These are phyloP conservation scores for Cyprinodon diabolis DNA, from an alignment of 2,797 vertebrate genomes.

Conservation along the genomic window DNA sequence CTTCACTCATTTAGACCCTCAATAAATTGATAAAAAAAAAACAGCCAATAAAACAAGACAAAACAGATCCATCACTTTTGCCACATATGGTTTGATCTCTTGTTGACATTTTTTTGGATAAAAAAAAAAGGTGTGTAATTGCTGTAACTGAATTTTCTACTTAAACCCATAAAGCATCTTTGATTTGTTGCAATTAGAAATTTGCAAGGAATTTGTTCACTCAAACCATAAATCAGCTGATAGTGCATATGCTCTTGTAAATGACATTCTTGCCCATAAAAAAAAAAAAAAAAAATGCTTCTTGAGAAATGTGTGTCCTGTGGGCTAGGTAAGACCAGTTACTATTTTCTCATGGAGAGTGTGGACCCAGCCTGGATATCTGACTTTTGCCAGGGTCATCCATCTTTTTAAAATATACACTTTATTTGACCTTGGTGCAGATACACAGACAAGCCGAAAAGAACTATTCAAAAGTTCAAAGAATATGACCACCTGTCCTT, in stretches of 20 bases:
- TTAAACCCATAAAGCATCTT: constrained; percentile 23
- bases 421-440: constrained; percentile 79
- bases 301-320: constrained; percentile 57
- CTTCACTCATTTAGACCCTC: constrained; percentile 25
- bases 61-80: constrained; percentile 6
- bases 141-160: constrained; percentile 28
- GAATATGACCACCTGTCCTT: constrained; percentile 65
- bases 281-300: constrained; percentile 24
- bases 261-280: constrained; percentile 28
- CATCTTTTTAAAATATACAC: constrained; percentile 78
- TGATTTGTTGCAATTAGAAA: constrained; percentile 2
- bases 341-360: constrained; percentile 46
- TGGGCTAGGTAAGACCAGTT: constrained; percentile 39
- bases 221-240: constrained; percentile 56
- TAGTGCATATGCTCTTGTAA: constrained; percentile 48
- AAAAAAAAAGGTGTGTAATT: constrained; percentile 30
- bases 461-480: constrained; percentile 61
- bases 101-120: background rate
- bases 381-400: constrained; percentile 62
- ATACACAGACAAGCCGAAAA: constrained; percentile 72
- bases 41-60: constrained; percentile 3
- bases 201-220: constrained; percentile 35
- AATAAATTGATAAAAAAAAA: constrained; percentile 24
- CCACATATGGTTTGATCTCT: background rate
- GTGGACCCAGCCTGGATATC: constrained; percentile 49